Percentiles rank a stretch among this genome's conserved stretches.
These are phyloP conservation scores for Tamandua tetradactyla DNA, from an alignment of 2,797 vertebrate genomes.

Conservation along the genomic window DNA sequence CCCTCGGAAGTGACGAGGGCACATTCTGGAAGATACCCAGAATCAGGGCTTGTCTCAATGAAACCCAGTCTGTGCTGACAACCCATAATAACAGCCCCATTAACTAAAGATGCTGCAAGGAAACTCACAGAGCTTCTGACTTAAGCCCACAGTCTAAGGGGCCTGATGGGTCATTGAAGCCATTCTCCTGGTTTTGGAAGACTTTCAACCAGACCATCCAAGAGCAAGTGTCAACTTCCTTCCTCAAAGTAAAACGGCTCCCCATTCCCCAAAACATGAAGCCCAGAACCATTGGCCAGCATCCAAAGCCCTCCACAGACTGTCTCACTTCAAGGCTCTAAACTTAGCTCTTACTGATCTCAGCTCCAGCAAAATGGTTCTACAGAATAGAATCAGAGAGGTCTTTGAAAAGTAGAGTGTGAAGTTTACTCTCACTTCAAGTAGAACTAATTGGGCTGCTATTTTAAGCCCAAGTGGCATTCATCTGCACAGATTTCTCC, in stretches of 20 bases:
- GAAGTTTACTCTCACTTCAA: background rate
- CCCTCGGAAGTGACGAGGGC: background rate
- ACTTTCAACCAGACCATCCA: accelerated
- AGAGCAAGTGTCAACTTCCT: too few species aligned
- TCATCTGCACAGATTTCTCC: accelerated
- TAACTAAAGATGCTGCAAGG: accelerated
- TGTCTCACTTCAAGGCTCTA: accelerated
- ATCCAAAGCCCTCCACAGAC: background rate
- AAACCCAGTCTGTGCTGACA: accelerated
- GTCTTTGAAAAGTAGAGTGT: too few species aligned
- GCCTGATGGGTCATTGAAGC: accelerated
- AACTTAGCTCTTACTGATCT: background rate
- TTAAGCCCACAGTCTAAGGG: accelerated
- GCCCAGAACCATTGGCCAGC: accelerated
- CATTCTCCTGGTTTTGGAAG: background rate
- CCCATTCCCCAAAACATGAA: accelerated
- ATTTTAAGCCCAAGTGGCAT: accelerated
- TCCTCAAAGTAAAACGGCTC: background rate
- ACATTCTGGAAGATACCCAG: too few species aligned
- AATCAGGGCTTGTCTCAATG: background rate
- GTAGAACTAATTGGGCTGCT: background rate
- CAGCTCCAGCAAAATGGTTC: background rate
- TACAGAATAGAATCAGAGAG: accelerated
- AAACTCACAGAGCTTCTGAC: background rate
- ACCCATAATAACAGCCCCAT: accelerated